Percentiles rank a stretch among this genome's conserved stretches.
Conservation (phyloP, 2,888 invertebrate genomes). For the Alloplasta piceator region DNA sequence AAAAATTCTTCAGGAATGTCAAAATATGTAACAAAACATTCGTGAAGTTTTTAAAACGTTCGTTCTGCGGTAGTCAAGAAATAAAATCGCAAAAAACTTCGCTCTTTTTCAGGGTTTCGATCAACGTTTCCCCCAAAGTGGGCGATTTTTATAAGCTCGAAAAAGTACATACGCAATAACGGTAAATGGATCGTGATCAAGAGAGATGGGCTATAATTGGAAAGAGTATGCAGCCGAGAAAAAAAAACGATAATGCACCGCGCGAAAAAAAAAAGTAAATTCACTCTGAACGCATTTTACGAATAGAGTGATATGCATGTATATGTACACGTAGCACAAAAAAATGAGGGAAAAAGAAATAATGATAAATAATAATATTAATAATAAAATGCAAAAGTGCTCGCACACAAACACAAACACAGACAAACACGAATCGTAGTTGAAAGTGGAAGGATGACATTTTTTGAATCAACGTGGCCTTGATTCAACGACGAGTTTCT, state of each 20-base stretch:
- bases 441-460: conserved; percentile 64
- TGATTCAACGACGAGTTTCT: conserved; percentile 78
- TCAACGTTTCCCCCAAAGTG: not conserved
- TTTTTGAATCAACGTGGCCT: conserved; percentile 78
- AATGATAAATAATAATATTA: conserved; percentile 40
- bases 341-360: conserved; percentile 27
- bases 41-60: no score
- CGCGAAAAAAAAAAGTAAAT: conserved; percentile 46
- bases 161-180: not conserved
- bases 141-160: conserved; percentile 18
- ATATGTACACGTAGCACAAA: conserved; percentile 72
- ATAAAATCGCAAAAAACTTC: not conserved
- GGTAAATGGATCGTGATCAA: conserved; percentile 18
- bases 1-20: no score
- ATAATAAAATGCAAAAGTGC: conserved; percentile 44
- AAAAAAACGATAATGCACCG: conserved; percentile 56
- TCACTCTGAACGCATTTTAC: conserved; percentile 59
- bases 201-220: not conserved
- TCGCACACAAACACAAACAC: conserved; percentile 23
- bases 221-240: conserved; percentile 40
- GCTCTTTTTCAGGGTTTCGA: conserved; percentile 1
- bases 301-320: conserved; percentile 69
- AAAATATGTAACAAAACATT: no score
- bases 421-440: conserved; percentile 52
- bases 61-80: not conserved